Base-by-base conservation (phyloP, 2,113 vertebrate genomes). In the Ptyas mucosa region DNA sequence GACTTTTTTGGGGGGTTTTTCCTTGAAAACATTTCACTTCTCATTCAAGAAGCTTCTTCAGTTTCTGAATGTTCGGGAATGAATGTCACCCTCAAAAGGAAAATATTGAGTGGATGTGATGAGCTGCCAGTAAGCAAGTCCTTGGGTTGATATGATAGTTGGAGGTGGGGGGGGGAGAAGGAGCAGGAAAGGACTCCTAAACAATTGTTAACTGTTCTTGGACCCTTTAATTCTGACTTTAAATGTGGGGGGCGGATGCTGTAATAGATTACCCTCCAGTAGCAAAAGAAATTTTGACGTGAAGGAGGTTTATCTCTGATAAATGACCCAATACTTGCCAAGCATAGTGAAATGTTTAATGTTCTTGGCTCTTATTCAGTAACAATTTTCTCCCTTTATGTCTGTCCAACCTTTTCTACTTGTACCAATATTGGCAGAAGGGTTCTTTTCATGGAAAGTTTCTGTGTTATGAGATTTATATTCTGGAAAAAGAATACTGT, bases 311-410 rank as follows among this genome's bases (percentile, higher is more conserved):
- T 95, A 53, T 85, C 91, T 61, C 64, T 88, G 91, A 75, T 29
- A 89, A 61, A 26, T 92, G 11, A 69, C 46, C 39, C 91, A 90
- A 88, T 86, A 15, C 91, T 95, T 52, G 92, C 69, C 46, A 87
- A 55, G 5, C 55, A 57, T 81, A 88, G 64, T 91, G 51, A 90
- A 92, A 88, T 75, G 34, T 75, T 53, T 51, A 54, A 15, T 69
- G 23, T 52, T 52, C 8, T 92, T 81, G 46, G 39, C 39, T 81
- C 87, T 49, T 58, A 69, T 43, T 88, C 26, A 29, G 8, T 54
- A 34, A 34, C 69, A 55, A 18, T 29, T 85, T 85, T 34, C 90
- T 18, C 7, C 39, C 9, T 58, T 34, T n/a, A 49, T 39, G 29
- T 20, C 11, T 87, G 46, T 39, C 49, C 23, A n/a, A 64, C 52